Base-by-base conservation (phyloP, 2,797 vertebrate genomes). In the Crenichthys baileyi region DNA sequence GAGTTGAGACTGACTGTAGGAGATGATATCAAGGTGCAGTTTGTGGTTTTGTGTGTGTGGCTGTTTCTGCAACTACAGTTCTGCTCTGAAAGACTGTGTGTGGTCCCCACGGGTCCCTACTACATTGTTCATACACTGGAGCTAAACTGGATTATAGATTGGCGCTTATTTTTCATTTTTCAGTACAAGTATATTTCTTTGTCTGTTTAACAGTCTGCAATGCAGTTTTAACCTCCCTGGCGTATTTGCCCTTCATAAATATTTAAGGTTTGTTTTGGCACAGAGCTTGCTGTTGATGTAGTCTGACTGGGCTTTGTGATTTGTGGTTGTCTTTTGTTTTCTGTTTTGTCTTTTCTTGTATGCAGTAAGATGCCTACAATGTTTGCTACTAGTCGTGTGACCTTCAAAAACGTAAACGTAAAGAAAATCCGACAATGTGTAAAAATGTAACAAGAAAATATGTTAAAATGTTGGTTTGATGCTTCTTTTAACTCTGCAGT, bases 201-300 rank as follows among this genome's bases (percentile, higher is more conserved):
- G 46, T 60, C 72, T 48, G 51, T 78, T 73, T 41, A 75, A 78
- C 31, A 73, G 74, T 72, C 73, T 86, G 79, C 76, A 77, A 71
- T 73, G 79, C 50, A 53, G 68, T 73, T 79, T 86, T 73, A 70
- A 84, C 78, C 70, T 72, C 48, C 46, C 48, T 46, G 36, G 63
- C n/a, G 55, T 74, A 46, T 81, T 79, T 85, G 73, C 81, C 58
- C 29, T 83, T 81, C 87, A 89, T 92, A 78, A 89, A 92, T 91
- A 87, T 89, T 89, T 87, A 84, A 88, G 56, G 60, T 76, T 44
- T 84, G 50, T 78, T 85, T 81, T 78, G 81, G 61, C 73, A 76
- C 36, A 39, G 31, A 79, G 63, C 24, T 70, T 77, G 58, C 63
- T 86, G 76, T 87, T 91, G 73, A 86, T 84, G 70, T 75, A 83